Percentiles rank a stretch among this genome's conserved stretches.
phyloP scores from a whole-genome alignment of 2,113 vertebrate genomes.

The Lampris incognitus region DNA sequence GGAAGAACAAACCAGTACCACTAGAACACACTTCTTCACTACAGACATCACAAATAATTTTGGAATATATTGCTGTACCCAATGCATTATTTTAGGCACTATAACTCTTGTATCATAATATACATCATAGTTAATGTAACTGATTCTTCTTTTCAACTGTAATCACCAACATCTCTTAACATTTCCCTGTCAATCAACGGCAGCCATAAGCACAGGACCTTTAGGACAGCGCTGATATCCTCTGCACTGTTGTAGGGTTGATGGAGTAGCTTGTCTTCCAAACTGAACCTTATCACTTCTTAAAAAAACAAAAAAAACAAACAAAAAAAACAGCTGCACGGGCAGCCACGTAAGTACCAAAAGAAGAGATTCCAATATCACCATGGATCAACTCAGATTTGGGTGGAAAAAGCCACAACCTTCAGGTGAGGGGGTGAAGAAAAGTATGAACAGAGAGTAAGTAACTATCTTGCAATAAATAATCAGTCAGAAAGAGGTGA shows the following conservation, averaged over 20 bases:
- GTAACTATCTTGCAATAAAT: slow-evolving; percentile 50
- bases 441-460: slow-evolving; percentile 41
- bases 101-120: slow-evolving; percentile 48
- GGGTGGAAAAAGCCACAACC: slow-evolving; percentile 19
- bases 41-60: slow-evolving; percentile 7
- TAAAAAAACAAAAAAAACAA: slow-evolving; percentile 5
- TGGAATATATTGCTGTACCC: slow-evolving; percentile 37
- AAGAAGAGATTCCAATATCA: slow-evolving; percentile 32
- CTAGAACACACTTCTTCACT: background rate
- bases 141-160: slow-evolving; percentile 37
- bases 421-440: slow-evolving; percentile 25
- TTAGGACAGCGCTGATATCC: slow-evolving; percentile 28
- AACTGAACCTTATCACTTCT: slow-evolving; percentile 14
- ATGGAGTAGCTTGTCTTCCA: slow-evolving; percentile 11
- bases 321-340: slow-evolving; percentile 30
- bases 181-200: background rate
- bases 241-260: slow-evolving; percentile 35
- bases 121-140: slow-evolving; percentile 48
- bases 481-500: slow-evolving; percentile 6
- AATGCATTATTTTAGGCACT: slow-evolving; percentile 46
- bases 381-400: slow-evolving; percentile 35
- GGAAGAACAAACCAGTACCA: background rate
- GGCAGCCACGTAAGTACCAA: slow-evolving; percentile 30
- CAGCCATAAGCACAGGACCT: slow-evolving; percentile 22
- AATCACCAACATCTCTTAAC: slow-evolving; percentile 52